Percentiles rank a stretch among this genome's conserved stretches.
Conservation (phyloP, 2,113 vertebrate genomes). For the Pollimyrus isidori region DNA sequence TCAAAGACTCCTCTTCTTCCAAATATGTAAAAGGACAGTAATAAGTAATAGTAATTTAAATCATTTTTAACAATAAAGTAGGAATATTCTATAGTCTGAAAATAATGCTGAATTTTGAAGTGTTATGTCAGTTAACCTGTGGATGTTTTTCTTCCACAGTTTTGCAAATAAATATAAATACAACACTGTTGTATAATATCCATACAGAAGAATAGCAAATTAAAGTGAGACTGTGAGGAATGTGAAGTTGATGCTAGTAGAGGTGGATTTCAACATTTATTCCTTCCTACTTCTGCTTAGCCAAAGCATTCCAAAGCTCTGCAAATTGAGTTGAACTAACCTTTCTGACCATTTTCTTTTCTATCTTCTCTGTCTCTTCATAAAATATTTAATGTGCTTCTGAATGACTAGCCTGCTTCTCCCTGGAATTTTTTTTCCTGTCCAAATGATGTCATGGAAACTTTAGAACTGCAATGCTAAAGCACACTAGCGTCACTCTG, state of each 20-base stretch:
- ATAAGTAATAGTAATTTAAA: background rate
- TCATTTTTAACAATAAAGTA: background rate
- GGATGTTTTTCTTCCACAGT: background rate
- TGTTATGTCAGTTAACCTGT: background rate
- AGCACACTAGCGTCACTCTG: background rate
- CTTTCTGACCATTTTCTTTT: constrained; percentile 84
- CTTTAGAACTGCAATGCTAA: background rate
- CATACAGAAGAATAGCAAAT: background rate
- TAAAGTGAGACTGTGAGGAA: background rate
- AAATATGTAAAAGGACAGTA: background rate
- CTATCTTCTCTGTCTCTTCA: constrained; percentile 87
- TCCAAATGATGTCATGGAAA: constrained; percentile 16
- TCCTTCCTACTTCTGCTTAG: background rate
- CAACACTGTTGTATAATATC: background rate
- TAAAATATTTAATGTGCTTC: constrained; percentile 95
- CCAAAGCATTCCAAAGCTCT: constrained; percentile 33
- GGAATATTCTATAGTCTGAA: background rate
- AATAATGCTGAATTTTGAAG: background rate
- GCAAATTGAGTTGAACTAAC: constrained; percentile 74
- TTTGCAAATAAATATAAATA: background rate
- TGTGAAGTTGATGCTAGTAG: background rate
- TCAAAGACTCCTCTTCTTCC: background rate
- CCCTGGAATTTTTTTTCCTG: constrained; percentile 51
- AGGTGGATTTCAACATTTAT: constrained; percentile 47
- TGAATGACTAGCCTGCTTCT: constrained; percentile 81